Evolutionary conservation across 2,888 invertebrate species (phyloP), one percentile per base, ranked within the genome.

Genomic region (Lithophane ornitopus): DNA sequence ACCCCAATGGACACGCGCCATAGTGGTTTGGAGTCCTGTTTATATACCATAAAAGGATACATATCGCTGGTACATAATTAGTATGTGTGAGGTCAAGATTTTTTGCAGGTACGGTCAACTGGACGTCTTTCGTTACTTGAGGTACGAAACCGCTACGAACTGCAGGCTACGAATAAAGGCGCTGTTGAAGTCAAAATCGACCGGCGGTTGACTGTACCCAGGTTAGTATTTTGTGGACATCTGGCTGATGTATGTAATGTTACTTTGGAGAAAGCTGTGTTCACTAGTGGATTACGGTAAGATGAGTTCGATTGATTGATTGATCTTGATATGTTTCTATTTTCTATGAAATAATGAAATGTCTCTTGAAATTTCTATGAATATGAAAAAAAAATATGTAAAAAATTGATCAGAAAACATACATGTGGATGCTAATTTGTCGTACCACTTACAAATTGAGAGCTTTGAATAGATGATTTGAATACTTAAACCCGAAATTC

Each of bases 1-100:
- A 82, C 85, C 73, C 70, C 66, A 81, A 81, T 82, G 56, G 66
- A 61, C n/a, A 11, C 11, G 14, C 52, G 56, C 85, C 81, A 62
- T 80, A 54, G 81, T 66, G 49, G 67, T 39, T 44, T 26, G 22
- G 59, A 61, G 56, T 52, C 44, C 34, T 62, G 54, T 70, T 70
- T 22, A 54, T 22, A 54, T 41, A 72, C 85, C 77, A 68, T 81
- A 85, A 39, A 81, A 61, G 71, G 66, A 14, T 44, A 39, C 26
- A n/a, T 49, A 22, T 28, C 39, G 1, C 9, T 34, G 28, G 52
- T 71, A 62, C 41, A 61, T 52, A 44, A 56, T 26, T 59, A 59
- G 46, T 83, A 67, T 70, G 69, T 63, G 46, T 28, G 19, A 59
- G 74, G 49, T 68, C 67, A 71, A 59, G 70, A 70, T 56, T 74